Conservation (phyloP, 2,797 vertebrate genomes). For the Fundulus diaphanus region DNA sequence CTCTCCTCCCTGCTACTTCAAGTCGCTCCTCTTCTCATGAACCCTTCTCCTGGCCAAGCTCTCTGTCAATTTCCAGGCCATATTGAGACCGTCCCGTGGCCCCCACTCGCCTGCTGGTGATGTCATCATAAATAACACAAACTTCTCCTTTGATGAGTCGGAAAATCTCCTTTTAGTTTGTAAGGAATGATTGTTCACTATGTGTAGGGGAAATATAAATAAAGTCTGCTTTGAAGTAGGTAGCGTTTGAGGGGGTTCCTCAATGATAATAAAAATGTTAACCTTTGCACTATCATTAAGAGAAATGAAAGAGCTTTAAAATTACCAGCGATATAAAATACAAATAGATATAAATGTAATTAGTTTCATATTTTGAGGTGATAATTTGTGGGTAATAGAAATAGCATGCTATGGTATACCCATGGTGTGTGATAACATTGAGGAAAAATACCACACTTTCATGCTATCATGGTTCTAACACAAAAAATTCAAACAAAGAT, state of each 20-base stretch:
- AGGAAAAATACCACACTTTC: background rate
- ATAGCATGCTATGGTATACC: background rate
- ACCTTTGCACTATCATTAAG: background rate
- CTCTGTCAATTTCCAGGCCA: constrained; percentile 68
- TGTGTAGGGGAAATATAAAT: constrained; percentile 49
- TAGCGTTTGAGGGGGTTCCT: background rate
- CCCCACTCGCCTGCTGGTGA: constrained; percentile 40
- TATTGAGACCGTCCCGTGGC: constrained; percentile 60
- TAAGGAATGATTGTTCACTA: constrained; percentile 56
- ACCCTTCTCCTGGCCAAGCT: constrained; percentile 54
- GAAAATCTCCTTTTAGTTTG: constrained; percentile 68
- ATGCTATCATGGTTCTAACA: background rate
- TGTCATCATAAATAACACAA: constrained; percentile 70
- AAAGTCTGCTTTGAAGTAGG: constrained; percentile 30
- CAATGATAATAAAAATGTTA: background rate
- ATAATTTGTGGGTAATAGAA: background rate
- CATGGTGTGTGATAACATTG: background rate
- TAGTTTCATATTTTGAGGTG: background rate
- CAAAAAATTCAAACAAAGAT: background rate
- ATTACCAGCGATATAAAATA: background rate
- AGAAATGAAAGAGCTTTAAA: background rate
- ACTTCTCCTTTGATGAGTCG: constrained; percentile 67
- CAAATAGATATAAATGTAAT: background rate
- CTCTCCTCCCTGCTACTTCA: constrained; percentile 64
- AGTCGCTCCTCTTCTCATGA: constrained; percentile 71